Evolutionary conservation across 2,797 vertebrate genomes (phyloP), one percentile per base, ranked within the genome.

Genomic region (Myotis daubentonii): DNA sequence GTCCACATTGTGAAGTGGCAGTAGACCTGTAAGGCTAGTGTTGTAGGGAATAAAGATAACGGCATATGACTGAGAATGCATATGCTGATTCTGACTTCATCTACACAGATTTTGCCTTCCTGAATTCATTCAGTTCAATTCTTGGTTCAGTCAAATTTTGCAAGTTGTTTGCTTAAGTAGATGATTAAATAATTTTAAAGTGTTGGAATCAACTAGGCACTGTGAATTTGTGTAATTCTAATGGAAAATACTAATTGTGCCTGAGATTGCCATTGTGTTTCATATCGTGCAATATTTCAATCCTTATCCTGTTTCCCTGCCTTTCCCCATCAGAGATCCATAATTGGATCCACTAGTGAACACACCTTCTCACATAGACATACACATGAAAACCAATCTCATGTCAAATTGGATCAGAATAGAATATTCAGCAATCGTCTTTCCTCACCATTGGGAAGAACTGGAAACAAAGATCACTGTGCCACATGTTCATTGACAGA

Each of bases 101-200:
- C 22, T 65, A 38, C 11, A 53, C 23, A 41, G 20, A 57, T 83
- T 65, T 75, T 70, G 82, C 4, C 82, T 93, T 86, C 23, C 60
- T 76, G 36, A 68, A 60, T 85, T 51, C 83, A 72, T 65, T 75
- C 17, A 84, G 6, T 89, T 41, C 6, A 65, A 13, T 84, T 71
- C 4, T 81, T 66, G 9, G 7, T 53, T 83, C 20, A 88, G 33
- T 72, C 28, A 23, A 55, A 83, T 36, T 90, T 87, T 71, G 10
- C 51, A 70, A n/a, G n/a, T 72, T 79, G 25, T 79, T 92, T 82
- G 79, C 12, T 65, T 94, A 74, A 82, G 17, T 87, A 86, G 51
- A 51, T 91, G 33, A 47, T 55, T 86, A 80, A 85, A 71, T 88
- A 12, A 55, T 91, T 94, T 93, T 72, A 65, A 82, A 93, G 62